Evolutionary conservation across 2,888 invertebrate genomes (phyloP), one percentile per base, ranked within the genome.

Genomic region (Pandemis heparana): DNA sequence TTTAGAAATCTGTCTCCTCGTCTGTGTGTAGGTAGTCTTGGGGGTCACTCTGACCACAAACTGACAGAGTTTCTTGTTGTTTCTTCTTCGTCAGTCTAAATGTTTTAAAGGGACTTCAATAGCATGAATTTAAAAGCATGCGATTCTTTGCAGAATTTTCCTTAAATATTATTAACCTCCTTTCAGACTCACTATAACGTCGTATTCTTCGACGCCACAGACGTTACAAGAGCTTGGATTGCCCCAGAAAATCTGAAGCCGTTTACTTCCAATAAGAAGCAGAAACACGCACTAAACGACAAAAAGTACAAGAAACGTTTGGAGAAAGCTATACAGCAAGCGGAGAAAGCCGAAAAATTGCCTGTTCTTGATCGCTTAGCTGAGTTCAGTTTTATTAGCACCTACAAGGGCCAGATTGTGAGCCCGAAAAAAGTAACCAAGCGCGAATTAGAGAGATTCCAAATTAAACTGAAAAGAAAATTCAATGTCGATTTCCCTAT

Each of bases 151-250:
- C 23, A 32, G 23, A 32, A 32, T 32, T 32, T 32, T 32, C 23
- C 23, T 32, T 32, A 32, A 32, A 32, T 32, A 32, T 23, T 32
- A 6, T 12, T 12, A 41, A 41, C 41, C 6, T 48, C 12, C 1
- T 93, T 91, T 16, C 89, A 96, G 96, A 94, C 90, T 0, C 88
- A 91, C 76, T 96, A 95, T 80, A 92, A 95, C 78, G 95, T 96
- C 1, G 92, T 91, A 10, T 95, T 95, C 80, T 95, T 96, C 72
- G 94, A 95, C 75, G 80, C 86, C 0, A 71, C 77, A 16, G 87
- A 90, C 10, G 91, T 89, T 0, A 89, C 93, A 38, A 83, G 94
- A 76, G 90, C 92, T 0, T 96, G 96, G 95, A 77, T 95, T 2
- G 67, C 84, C 38, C 85, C 89, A 0, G 80, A 83, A 3, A 80